phyloP scores from a whole-genome alignment of 1,140 invertebrate genomes.

The Megathymus violae region DNA sequence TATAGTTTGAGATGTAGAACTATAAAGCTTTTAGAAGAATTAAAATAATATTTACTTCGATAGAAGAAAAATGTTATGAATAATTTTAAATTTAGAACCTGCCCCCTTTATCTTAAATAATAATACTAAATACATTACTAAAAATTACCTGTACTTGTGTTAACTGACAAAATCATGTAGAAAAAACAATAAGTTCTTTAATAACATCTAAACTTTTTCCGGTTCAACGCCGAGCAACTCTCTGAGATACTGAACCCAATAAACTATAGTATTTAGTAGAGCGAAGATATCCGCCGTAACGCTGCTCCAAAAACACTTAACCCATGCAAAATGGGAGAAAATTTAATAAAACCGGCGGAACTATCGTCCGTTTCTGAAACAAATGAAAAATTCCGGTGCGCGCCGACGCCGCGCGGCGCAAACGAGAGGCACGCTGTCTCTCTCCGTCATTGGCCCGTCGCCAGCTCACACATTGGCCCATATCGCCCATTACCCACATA shows the following conservation, averaged over 20 bases:
- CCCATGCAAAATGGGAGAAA: conserved; percentile 27
- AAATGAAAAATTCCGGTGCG: conserved; percentile 29
- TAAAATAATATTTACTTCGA: no score
- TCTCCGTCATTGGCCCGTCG: conserved; percentile 41
- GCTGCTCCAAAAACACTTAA: conserved; percentile 18
- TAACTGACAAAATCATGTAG: no score
- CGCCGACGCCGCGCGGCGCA: background rate
- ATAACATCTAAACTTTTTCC: no score
- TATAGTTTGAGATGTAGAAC: no score
- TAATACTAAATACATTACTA: no score
- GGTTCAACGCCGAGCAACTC: no score
- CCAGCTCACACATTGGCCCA: conserved; percentile 60
- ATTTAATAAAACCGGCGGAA: conserved; percentile 33
- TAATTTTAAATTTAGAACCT: no score
- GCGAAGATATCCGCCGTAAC: background rate
- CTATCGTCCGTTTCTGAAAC: conserved; percentile 28
- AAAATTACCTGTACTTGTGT: no score
- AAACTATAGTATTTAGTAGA: background rate
- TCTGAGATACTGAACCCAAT: background rate
- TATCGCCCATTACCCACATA: conserved; percentile 62
- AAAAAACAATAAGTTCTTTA: no score
- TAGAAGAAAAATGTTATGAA: no score
- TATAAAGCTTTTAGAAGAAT: no score
- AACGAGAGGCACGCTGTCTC: conserved; percentile 1
- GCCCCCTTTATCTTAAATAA: no score